These are phyloP conservation scores for Drosophila maculinotata DNA, from an alignment of 2,888 invertebrate genomes.

Conservation along the genomic window DNA sequence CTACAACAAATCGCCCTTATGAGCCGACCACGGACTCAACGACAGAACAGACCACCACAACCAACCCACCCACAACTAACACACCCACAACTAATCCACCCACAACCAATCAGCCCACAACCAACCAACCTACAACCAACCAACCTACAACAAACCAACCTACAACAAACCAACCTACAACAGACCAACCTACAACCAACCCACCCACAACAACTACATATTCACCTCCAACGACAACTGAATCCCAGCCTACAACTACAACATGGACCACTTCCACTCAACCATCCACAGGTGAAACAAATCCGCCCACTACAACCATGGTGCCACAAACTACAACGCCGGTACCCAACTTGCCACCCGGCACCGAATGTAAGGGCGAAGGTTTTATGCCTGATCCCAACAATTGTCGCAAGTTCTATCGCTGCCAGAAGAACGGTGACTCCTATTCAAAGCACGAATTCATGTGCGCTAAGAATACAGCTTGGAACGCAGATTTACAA, in stretches of 20 bases:
- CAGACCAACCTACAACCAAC: constrained; percentile 9
- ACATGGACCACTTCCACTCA: constrained; percentile 22
- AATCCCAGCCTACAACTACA: constrained; percentile 28
- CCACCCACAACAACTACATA: constrained; percentile 27
- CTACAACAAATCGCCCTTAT: constrained; percentile 18
- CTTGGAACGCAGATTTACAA: constrained; percentile 89
- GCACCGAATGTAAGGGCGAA: constrained; percentile 86
- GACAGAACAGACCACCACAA: constrained; percentile 7
- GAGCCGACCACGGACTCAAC: constrained; percentile 32
- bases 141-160: too few species aligned
- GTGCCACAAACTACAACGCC: constrained; percentile 60
- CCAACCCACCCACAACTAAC: constrained; percentile 1
- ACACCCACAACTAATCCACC: constrained; percentile 6
- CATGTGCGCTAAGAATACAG: constrained; percentile 88
- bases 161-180: constrained; percentile 8
- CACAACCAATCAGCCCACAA: constrained; percentile 12
- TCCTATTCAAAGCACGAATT: constrained; percentile 86
- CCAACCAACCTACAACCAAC: constrained; percentile 15
- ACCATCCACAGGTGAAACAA: constrained; percentile 20
- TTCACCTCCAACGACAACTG: constrained; percentile 34
- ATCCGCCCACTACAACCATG: constrained; percentile 58
- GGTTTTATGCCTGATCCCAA: constrained; percentile 88
- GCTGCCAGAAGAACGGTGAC: constrained; percentile 86
- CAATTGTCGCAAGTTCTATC: constrained; percentile 87
- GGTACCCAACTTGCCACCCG: constrained; percentile 79